phyloP scores from a whole-genome alignment of 2,888 invertebrate species.

The Embidobia sp. region DNA sequence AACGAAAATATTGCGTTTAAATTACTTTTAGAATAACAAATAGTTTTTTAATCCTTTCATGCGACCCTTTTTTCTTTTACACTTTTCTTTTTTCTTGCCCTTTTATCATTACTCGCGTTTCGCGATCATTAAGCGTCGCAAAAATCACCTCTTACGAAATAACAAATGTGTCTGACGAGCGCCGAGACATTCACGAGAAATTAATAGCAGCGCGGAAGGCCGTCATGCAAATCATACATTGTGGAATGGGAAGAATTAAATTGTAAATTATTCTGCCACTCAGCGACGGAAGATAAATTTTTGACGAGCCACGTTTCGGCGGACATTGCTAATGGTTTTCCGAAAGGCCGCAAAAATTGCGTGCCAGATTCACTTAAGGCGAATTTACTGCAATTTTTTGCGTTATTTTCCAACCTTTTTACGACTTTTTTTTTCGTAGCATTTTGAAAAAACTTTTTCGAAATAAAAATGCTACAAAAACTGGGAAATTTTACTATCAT shows the following conservation, averaged over 20 bases:
- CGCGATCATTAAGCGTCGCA: background rate
- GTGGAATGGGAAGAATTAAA: conserved; percentile 25
- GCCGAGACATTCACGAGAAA: conserved; percentile 36
- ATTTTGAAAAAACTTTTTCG: no score
- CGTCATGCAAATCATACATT: conserved; percentile 36
- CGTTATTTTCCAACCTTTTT: no score
- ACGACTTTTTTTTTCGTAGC: no score
- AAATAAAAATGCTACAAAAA: no score
- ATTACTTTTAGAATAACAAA: no score
- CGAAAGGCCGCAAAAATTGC: conserved; percentile 11
- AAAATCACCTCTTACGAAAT: conserved; percentile 6
- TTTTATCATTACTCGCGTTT: background rate
- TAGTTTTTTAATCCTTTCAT: background rate
- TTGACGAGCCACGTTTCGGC: conserved; percentile 21
- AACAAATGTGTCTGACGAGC: conserved; percentile 29
- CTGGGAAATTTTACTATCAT: no score
- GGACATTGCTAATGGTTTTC: conserved; percentile 8
- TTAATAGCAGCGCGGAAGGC: conserved; percentile 36
- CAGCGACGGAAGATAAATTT: conserved; percentile 22
- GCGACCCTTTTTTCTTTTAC: background rate
- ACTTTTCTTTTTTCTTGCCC: no score
- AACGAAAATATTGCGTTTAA: no score
- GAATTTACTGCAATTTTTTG: no score
- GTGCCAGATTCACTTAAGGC: background rate
- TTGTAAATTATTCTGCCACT: conserved; percentile 39